Evolutionary conservation across 2,113 vertebrate genomes (phyloP).

Genomic region (Hippocampus barbouri): DNA sequence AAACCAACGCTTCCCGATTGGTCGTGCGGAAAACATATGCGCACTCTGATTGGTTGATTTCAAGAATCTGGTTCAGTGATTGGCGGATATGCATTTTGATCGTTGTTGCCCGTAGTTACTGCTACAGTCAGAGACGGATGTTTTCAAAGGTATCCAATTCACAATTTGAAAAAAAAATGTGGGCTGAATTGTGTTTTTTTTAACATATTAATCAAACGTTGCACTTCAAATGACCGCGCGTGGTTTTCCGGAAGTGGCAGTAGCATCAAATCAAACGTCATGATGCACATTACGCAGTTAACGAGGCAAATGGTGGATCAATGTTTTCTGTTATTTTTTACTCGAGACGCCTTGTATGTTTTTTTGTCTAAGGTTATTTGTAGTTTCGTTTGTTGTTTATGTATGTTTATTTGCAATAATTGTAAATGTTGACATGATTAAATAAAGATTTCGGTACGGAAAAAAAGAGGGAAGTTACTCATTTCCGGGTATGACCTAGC

Average conservation of each 20-base stretch:
- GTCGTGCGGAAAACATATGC: slow-evolving; percentile 6
- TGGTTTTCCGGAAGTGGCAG: not conserved
- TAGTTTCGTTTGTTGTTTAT: too few relatives aligned
- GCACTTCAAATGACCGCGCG: not conserved
- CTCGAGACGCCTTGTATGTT: too few relatives aligned
- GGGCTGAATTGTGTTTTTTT: not conserved
- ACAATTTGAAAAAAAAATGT: not conserved
- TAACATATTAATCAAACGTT: not conserved
- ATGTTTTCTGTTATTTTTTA: too few relatives aligned
- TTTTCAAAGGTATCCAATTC: not conserved
- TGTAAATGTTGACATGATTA: too few relatives aligned
- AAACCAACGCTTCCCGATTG: not conserved
- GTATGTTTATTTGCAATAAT: too few relatives aligned
- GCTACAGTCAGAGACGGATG: slow-evolving; percentile 11
- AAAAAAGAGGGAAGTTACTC: slow-evolving; percentile 6
- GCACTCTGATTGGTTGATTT: slow-evolving; percentile 46
- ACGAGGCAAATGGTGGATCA: not conserved
- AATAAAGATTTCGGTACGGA: not conserved
- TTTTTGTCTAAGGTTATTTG: too few relatives aligned
- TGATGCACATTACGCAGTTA: not conserved
- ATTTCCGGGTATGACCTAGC: slow-evolving; percentile 19
- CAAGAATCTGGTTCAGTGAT: slow-evolving; percentile 45
- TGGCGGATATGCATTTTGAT: slow-evolving; percentile 37
- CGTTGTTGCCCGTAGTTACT: slow-evolving; percentile 54
- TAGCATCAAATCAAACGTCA: not conserved